A percentile compares a stretch with the other conserved stretches of the same genome.
Conservation (phyloP, 2,888 invertebrate species). For the Barypeithes pellucidus region DNA sequence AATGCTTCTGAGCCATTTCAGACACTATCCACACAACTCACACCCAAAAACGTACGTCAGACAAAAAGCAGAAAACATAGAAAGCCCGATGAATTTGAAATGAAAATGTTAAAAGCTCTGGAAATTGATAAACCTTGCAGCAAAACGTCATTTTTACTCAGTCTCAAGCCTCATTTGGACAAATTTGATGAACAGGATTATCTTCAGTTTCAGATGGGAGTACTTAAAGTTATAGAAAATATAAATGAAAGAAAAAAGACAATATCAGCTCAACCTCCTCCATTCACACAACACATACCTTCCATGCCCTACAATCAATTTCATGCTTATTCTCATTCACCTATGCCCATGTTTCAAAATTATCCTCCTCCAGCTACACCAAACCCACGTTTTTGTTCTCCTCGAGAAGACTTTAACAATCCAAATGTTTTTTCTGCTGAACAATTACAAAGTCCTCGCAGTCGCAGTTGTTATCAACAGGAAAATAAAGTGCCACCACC, state of each 20-base stretch:
- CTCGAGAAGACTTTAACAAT: conserved; percentile 1
- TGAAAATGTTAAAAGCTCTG: too few relatives aligned
- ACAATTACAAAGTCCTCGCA: not conserved
- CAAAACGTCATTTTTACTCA: too few relatives aligned
- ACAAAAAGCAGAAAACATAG: too few relatives aligned
- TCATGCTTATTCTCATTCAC: not conserved
- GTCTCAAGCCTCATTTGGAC: not conserved
- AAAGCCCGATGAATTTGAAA: too few relatives aligned
- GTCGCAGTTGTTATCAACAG: conserved; percentile 1
- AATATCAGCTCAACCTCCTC: not conserved
- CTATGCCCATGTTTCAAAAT: not conserved
- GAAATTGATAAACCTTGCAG: too few relatives aligned
- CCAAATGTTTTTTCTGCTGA: conserved; percentile 3
- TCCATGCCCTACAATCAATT: conserved; percentile 5
- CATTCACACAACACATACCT: not conserved
- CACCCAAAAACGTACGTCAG: too few relatives aligned
- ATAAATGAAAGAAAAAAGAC: conserved; percentile 2
- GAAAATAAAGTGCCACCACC: not conserved
- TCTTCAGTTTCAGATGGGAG: not conserved
- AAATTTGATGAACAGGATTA: conserved; percentile 5
- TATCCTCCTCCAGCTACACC: not conserved
- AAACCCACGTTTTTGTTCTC: not conserved
- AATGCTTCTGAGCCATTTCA: too few relatives aligned
- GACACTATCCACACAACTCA: too few relatives aligned
- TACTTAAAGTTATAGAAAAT: conserved; percentile 2